Evolutionary conservation across 2,797 vertebrate genomes (phyloP), one percentile per base, ranked within the genome.

Genomic region (Aselliscus stoliczkanus): DNA sequence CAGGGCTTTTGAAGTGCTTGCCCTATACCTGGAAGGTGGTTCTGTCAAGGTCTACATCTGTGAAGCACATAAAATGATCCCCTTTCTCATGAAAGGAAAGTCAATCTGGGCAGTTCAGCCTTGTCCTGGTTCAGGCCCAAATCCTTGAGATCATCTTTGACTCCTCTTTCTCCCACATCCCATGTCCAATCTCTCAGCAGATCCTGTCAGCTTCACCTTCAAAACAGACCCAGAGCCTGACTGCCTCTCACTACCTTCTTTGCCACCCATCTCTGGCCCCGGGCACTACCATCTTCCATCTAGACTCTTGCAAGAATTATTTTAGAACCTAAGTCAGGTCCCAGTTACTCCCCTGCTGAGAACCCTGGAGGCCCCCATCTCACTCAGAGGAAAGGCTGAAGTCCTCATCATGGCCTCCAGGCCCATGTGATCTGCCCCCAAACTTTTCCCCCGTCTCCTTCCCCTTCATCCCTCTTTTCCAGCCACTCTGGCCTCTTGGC

Each of bases 121-220:
- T 88, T 29, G 37, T 58, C 0, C 4, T 85, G 95, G 88, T 52
- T 29, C 56, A 20, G 64, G 39, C 91, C 88, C 97, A 82, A 27
- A 52, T 34, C 88, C 92, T 77, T 92, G 96, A 94, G 87, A 5
- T 97, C 96, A 96, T 65, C 87, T 50, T 79, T 42, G 81, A 84
- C 23, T 88, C 52, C 31, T 77, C 54, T 60, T 75, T 93, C 94
- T 79, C 92, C 72, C 93, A 89, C 95, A 92, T 80, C 80, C 94
- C 54, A 27, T 1, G 4, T 80, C 65, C 87, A 64, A 4, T 42
- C 67, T 84, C 82, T 54, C 56, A 39, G 80, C 75, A 65, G 70
- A 72, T 64, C 76, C 93, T 15, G 10, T 37, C 54, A 52, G 39
- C 88, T 25, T 93, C 89, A 37, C 82, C 96, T 88, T 95, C 82